Evolutionary conservation across 2,888 invertebrate genomes (phyloP).

Genomic region (Aradus depressus): DNA sequence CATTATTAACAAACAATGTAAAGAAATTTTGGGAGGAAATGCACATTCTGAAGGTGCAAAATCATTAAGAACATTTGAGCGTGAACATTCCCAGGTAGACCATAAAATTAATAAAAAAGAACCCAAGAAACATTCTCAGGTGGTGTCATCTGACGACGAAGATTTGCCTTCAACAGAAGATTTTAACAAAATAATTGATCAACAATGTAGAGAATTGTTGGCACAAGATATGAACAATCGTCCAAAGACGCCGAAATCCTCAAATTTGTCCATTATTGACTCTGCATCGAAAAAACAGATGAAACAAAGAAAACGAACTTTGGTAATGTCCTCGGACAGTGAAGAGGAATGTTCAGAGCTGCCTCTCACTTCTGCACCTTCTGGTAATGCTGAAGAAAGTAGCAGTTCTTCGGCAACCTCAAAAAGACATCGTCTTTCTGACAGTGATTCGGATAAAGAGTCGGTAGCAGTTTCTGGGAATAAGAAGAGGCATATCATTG

Average conservation of each 20-base stretch:
- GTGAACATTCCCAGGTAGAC: not conserved
- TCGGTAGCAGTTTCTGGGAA: not conserved
- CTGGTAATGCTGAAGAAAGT: not conserved
- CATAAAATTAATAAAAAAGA: not conserved
- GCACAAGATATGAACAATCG: not conserved
- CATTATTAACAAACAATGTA: not conserved
- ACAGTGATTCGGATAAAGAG: conserved; percentile 10
- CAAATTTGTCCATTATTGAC: not conserved
- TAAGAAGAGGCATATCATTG: conserved; percentile 12
- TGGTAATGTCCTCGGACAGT: not conserved
- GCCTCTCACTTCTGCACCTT: not conserved
- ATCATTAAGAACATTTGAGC: not conserved
- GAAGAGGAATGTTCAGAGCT: not conserved
- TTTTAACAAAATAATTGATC: conserved; percentile 8
- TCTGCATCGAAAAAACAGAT: too few species aligned
- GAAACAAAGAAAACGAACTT: not conserved
- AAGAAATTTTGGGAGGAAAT: not conserved
- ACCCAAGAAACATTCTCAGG: not conserved
- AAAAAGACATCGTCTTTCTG: not conserved
- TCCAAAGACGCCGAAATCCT: not conserved
- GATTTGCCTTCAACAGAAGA: conserved; percentile 4
- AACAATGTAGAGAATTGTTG: conserved; percentile 7
- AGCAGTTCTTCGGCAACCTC: not conserved
- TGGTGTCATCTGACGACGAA: not conserved
- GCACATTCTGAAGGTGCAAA: not conserved